Evolutionary conservation across 2,888 invertebrate genomes (phyloP).

Genomic region (Plusia festucae): DNA sequence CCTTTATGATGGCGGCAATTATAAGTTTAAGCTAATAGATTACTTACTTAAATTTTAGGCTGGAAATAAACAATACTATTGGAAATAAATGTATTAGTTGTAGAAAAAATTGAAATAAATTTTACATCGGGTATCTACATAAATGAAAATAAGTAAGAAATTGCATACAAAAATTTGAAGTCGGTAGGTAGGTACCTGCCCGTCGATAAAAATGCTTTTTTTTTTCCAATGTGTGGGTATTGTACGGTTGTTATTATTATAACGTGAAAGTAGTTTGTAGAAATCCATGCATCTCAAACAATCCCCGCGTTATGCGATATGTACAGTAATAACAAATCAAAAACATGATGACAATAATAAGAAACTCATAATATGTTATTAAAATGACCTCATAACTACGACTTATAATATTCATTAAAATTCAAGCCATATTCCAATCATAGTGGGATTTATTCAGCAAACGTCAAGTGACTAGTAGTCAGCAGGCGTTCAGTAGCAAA

Average conservation of each 20-base stretch:
- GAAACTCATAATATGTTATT: constrained; percentile 15
- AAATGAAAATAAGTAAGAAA: not conserved
- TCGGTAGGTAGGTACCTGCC: not conserved
- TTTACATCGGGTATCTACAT: not conserved
- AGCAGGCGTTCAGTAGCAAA: constrained; percentile 71
- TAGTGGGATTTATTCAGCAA: constrained; percentile 48
- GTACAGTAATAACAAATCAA: not conserved
- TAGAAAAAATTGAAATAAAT: not conserved
- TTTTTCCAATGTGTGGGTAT: no score
- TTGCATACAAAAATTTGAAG: not conserved
- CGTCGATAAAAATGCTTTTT: no score
- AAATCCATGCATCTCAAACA: not conserved
- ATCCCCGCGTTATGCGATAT: not conserved
- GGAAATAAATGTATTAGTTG: not conserved
- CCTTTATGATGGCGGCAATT: no score
- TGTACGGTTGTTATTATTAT: not conserved
- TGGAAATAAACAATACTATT: no score
- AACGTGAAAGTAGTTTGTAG: not conserved
- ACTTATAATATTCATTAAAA: constrained; percentile 15
- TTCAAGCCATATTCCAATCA: constrained; percentile 33
- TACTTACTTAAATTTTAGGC: no score
- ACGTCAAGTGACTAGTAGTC: constrained; percentile 56
- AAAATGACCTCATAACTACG: constrained; percentile 15
- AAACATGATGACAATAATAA: constrained; percentile 9
- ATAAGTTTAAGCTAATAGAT: no score